phyloP scores from a whole-genome alignment of 2,113 vertebrate species.

The Pluvianellus socialis region DNA sequence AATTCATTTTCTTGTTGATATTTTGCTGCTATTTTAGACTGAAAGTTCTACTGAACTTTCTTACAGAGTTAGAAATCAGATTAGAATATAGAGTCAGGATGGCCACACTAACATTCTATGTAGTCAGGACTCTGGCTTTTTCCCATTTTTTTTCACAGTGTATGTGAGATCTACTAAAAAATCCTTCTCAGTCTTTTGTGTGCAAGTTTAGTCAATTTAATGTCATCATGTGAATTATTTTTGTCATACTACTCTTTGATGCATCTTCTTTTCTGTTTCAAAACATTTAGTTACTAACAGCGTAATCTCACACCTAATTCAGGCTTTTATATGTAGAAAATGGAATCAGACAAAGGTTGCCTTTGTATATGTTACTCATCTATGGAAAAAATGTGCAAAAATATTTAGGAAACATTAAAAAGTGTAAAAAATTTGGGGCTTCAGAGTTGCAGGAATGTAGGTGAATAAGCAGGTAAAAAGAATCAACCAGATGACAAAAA shows the following conservation, averaged over 20 bases:
- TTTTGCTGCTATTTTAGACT: neutral
- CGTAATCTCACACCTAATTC: neutral
- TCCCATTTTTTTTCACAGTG: neutral
- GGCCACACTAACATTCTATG: neutral
- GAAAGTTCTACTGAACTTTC: neutral
- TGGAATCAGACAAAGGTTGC: neutral
- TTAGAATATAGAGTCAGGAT: neutral
- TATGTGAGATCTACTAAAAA: neutral
- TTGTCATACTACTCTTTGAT: neutral
- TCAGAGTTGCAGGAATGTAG: neutral
- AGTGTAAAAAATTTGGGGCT: neutral
- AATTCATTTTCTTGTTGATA: neutral
- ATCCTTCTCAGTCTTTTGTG: neutral
- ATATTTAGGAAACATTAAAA: neutral
- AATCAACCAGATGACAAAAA: neutral
- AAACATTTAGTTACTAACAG: neutral
- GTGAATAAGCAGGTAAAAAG: neutral
- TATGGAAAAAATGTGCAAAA: neutral
- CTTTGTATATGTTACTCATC: neutral
- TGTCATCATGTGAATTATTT: neutral
- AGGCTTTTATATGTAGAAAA: neutral
- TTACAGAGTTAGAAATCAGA: neutral
- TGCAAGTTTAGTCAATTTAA: neutral
- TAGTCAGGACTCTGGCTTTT: neutral
- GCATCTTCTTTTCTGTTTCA: neutral